Evolutionary conservation across 2,797 vertebrate genomes (phyloP).

Genomic region (Antennarius maculatus): DNA sequence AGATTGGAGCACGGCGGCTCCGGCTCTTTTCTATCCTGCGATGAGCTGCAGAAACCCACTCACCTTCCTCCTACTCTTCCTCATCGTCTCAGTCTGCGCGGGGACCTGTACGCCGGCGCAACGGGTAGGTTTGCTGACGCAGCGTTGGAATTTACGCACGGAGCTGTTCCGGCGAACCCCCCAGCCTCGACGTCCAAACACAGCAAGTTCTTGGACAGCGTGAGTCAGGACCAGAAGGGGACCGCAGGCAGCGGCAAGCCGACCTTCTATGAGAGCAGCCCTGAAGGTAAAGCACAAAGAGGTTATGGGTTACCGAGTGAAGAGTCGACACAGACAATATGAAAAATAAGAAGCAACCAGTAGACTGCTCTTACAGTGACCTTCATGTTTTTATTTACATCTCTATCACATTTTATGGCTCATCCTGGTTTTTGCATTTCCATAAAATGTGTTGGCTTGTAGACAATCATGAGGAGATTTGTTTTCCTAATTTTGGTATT

Average conservation of each 20-base stretch:
- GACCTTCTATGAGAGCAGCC: constrained; percentile 79
- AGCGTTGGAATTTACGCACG: constrained; percentile 76
- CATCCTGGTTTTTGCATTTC: too few relatives aligned
- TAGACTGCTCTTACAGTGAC: not conserved
- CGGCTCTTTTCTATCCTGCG: constrained; percentile 75
- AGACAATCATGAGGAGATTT: not conserved
- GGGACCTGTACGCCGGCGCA: constrained; percentile 72
- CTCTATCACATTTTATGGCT: too few relatives aligned
- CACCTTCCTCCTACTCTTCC: constrained; percentile 72
- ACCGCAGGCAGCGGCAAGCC: constrained; percentile 71
- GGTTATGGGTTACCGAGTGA: not conserved
- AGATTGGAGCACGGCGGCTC: constrained; percentile 74
- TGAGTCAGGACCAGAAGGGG: constrained; percentile 78
- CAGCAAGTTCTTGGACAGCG: constrained; percentile 82
- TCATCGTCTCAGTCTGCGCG: constrained; percentile 74
- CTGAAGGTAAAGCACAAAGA: constrained; percentile 69
- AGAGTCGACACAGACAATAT: not conserved
- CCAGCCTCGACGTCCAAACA: constrained; percentile 81
- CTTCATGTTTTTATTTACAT: not conserved
- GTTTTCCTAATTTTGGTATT: not conserved
- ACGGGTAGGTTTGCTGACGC: constrained; percentile 77
- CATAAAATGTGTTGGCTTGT: not conserved
- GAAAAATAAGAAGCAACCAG: not conserved
- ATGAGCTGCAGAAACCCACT: constrained; percentile 77
- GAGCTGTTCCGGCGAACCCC: constrained; percentile 59